Conservation (phyloP, 2,113 vertebrate genomes). For the Progne subis region DNA sequence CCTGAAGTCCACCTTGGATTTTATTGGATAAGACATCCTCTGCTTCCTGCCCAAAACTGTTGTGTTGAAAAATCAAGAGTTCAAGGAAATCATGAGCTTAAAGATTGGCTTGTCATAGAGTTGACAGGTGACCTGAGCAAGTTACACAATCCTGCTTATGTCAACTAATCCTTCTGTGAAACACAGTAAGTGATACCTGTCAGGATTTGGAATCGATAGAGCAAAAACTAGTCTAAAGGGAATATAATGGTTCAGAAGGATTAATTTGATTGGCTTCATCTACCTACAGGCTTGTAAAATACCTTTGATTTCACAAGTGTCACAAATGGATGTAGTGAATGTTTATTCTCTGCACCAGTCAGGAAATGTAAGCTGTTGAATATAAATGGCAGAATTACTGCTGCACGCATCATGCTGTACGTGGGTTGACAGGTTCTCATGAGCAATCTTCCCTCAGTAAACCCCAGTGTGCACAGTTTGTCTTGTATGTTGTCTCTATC, state of each 20-base stretch:
- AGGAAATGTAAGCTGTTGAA: not conserved
- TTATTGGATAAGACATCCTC: conserved; percentile 2
- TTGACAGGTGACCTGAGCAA: conserved; percentile 24
- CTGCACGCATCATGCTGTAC: rapidly evolving
- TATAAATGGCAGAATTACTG: not conserved
- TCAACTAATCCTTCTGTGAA: conserved; percentile 2
- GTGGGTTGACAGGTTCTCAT: not conserved
- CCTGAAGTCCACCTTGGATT: not conserved
- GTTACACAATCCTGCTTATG: not conserved
- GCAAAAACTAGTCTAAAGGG: not conserved
- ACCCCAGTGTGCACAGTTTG: not conserved
- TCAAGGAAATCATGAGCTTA: conserved; percentile 15
- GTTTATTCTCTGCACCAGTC: not conserved
- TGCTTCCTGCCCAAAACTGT: not conserved
- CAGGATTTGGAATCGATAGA: not conserved
- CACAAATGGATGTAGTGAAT: not conserved
- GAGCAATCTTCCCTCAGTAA: not conserved
- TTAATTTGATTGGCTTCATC: not conserved
- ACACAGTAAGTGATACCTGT: not conserved
- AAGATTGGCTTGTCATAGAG: not conserved
- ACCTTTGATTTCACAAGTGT: not conserved
- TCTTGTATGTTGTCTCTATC: not conserved
- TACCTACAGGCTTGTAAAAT: not conserved
- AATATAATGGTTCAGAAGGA: not conserved
- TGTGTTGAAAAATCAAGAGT: conserved; percentile 21